Conservation (phyloP, 2,797 vertebrate species). For the Morus bassanus region DNA sequence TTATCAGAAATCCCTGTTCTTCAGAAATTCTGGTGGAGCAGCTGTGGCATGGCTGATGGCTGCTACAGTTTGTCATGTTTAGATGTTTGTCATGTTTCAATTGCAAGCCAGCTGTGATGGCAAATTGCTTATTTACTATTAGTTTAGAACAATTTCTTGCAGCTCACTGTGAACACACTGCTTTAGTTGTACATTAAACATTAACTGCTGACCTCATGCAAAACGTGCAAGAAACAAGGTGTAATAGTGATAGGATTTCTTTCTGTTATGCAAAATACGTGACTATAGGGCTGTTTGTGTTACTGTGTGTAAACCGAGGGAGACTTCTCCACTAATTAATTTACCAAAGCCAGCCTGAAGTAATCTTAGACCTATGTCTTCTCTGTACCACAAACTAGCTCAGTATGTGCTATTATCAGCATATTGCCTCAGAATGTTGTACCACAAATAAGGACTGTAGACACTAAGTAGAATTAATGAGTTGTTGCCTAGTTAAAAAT, state of each 20-base stretch:
- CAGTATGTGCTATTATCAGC: neutral
- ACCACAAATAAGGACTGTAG: neutral
- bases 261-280: neutral
- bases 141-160: neutral
- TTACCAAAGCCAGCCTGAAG: neutral
- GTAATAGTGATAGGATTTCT: neutral
- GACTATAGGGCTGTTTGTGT: neutral
- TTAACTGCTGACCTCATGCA: neutral
- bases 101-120: constrained; percentile 14
- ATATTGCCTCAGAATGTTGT: neutral
- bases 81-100: neutral
- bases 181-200: neutral
- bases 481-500: constrained; percentile 32
- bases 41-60: neutral
- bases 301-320: neutral
- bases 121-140: constrained; percentile 27
- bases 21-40: neutral
- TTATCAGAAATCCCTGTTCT: neutral
- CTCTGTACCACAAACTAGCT: neutral
- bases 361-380: neutral
- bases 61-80: neutral
- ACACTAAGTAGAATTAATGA: constrained; percentile 34
- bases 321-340: neutral
- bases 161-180: neutral
- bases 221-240: neutral